Evolutionary conservation across 2,113 vertebrate species (phyloP).

Genomic region (Sapayoa aenigma): DNA sequence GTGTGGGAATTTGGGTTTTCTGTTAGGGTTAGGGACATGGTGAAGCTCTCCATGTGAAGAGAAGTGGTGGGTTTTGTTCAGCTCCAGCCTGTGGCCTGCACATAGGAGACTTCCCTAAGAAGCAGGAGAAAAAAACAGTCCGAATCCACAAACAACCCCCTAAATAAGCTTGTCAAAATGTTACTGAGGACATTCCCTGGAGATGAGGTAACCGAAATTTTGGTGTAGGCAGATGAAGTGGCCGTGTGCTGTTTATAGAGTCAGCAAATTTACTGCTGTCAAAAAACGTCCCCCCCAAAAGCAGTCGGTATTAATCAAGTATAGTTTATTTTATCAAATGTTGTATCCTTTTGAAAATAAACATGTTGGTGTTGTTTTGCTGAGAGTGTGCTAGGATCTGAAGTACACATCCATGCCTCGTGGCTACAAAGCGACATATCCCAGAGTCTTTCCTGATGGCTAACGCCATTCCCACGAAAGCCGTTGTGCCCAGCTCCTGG

Average conservation of each 20-base stretch:
- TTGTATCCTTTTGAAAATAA: conserved; percentile 57
- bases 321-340: conserved; percentile 45
- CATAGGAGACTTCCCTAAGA: neutral
- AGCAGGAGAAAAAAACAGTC: neutral
- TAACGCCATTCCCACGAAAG: neutral
- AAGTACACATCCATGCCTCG: neutral
- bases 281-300: neutral
- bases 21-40: fast-evolving
- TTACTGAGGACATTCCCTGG: conserved; percentile 26
- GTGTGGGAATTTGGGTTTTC: neutral
- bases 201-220: conserved; percentile 37
- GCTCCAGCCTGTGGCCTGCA: neutral
- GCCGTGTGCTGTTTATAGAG: conserved; percentile 47
- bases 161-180: neutral
- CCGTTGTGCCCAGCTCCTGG: fast-evolving
- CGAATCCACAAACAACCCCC: neutral
- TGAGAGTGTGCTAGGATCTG: neutral
- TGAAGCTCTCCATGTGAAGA: neutral
- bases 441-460: neutral
- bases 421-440: neutral
- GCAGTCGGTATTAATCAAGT: conserved; percentile 40
- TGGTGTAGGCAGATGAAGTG: conserved; percentile 24
- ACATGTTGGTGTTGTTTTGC: conserved; percentile 47
- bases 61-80: neutral
- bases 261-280: conserved; percentile 45